These are phyloP conservation scores for Bathynomus jamesi DNA, from an alignment of 1,140 invertebrate species.

Conservation along the genomic window DNA sequence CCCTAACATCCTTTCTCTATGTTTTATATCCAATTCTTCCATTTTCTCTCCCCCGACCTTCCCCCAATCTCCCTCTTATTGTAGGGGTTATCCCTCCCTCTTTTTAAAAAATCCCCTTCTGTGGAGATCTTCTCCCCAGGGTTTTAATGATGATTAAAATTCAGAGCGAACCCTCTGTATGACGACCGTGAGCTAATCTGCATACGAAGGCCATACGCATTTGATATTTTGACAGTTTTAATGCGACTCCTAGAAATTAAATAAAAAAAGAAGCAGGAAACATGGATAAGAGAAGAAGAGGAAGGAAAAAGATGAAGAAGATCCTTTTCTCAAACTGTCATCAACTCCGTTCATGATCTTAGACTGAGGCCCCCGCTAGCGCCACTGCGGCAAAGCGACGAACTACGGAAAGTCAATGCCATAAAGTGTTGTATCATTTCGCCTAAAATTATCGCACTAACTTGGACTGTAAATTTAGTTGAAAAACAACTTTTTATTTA, in stretches of 20 bases:
- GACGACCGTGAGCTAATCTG: slow-evolving; percentile 13
- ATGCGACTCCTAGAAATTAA: slow-evolving; percentile 16
- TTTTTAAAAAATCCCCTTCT: not conserved
- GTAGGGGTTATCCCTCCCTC: not conserved
- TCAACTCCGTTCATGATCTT: not conserved
- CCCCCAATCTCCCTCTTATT: not conserved
- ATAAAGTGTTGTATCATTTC: not conserved
- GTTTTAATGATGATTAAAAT: slow-evolving; percentile 20
- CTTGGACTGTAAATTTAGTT: not conserved
- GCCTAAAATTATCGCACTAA: not conserved
- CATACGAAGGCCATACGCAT: slow-evolving; percentile 18
- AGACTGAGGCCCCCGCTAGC: not conserved
- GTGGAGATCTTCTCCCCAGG: not conserved
- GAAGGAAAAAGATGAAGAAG: not conserved
- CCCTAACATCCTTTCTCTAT: not conserved
- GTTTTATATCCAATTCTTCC: not conserved
- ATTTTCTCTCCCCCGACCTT: not conserved
- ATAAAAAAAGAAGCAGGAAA: not conserved
- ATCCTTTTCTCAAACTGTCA: slow-evolving; percentile 2
- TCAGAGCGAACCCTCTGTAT: slow-evolving; percentile 11
- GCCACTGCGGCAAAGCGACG: not conserved
- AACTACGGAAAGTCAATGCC: not conserved
- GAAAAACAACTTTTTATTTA: not conserved
- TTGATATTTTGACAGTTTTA: slow-evolving; percentile 21
- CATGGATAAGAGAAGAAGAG: not conserved